These are phyloP conservation scores for Macrochelys suwanniensis DNA, from an alignment of 2,797 vertebrate genomes.

Conservation along the genomic window DNA sequence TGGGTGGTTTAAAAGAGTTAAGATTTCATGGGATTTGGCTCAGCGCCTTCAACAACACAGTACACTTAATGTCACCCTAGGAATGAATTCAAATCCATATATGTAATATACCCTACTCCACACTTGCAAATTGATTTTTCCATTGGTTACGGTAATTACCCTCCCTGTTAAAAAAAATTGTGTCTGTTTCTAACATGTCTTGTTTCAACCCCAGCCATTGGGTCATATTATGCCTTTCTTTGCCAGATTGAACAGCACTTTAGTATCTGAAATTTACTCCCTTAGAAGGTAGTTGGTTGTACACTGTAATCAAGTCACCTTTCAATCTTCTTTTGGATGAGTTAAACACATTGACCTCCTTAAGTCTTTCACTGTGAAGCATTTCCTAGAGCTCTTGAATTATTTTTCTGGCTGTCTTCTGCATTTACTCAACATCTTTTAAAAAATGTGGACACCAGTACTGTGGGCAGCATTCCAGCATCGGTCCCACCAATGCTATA, in stretches of 20 bases:
- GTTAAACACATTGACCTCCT: background rate
- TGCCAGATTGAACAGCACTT: background rate
- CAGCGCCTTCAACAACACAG: too few relatives aligned
- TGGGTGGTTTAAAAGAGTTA: too few relatives aligned
- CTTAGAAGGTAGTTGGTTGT: background rate
- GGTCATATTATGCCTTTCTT: background rate
- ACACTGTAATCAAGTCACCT: background rate
- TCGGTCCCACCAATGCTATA: background rate
- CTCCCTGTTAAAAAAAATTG: background rate
- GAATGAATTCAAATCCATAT: too few relatives aligned
- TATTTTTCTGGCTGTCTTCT: background rate
- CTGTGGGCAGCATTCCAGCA: background rate
- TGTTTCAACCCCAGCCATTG: slow-evolving; percentile 3
- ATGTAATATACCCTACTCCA: too few relatives aligned
- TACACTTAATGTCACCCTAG: too few relatives aligned
- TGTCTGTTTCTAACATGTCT: slow-evolving; percentile 14
- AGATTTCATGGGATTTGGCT: too few relatives aligned
- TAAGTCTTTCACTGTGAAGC: too few relatives aligned
- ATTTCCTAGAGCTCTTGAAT: too few relatives aligned
- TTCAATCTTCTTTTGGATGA: background rate
- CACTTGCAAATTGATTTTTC: background rate
- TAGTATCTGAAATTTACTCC: background rate
- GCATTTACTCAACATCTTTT: background rate
- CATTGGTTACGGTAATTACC: background rate
- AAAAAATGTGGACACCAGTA: background rate